A percentile compares a stretch with the other conserved stretches of the same genome.
Evolutionary conservation across 2,113 vertebrate genomes (phyloP).

Genomic region (Hydrolagus affinis): DNA sequence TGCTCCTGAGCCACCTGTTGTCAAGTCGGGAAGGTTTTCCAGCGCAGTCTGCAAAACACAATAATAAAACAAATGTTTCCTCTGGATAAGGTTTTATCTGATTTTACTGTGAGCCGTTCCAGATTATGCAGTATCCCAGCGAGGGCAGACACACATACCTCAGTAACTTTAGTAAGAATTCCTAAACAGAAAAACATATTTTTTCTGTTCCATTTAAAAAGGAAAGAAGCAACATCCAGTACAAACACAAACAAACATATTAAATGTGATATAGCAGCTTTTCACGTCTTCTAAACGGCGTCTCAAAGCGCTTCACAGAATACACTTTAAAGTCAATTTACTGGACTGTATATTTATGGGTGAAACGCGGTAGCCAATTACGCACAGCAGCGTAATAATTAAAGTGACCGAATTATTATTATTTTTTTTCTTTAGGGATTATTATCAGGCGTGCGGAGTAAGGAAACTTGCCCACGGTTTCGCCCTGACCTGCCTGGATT

Average conservation of each 20-base stretch:
- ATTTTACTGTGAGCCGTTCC: neutral
- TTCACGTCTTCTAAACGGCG: no score
- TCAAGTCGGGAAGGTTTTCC: conserved; percentile 91
- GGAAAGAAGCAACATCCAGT: neutral
- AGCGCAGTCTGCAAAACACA: conserved; percentile 71
- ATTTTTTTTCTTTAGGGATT: no score
- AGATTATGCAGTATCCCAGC: neutral
- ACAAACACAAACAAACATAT: no score
- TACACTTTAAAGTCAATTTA: no score
- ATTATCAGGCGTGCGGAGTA: no score
- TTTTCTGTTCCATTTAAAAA: neutral
- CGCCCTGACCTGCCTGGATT: no score
- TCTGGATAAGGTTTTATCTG: neutral
- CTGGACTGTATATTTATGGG: no score
- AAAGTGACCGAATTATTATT: no score
- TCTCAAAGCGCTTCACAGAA: no score
- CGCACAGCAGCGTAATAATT: no score
- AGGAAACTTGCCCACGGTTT: no score
- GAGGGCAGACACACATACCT: neutral
- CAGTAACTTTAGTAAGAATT: neutral
- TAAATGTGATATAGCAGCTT: neutral
- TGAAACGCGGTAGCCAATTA: no score
- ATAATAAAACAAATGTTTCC: conserved; percentile 35
- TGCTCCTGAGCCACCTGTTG: conserved; percentile 70
- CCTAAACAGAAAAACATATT: neutral